These are phyloP conservation scores for Hiodon tergisus DNA, from an alignment of 2,113 vertebrate species.

Conservation along the genomic window DNA sequence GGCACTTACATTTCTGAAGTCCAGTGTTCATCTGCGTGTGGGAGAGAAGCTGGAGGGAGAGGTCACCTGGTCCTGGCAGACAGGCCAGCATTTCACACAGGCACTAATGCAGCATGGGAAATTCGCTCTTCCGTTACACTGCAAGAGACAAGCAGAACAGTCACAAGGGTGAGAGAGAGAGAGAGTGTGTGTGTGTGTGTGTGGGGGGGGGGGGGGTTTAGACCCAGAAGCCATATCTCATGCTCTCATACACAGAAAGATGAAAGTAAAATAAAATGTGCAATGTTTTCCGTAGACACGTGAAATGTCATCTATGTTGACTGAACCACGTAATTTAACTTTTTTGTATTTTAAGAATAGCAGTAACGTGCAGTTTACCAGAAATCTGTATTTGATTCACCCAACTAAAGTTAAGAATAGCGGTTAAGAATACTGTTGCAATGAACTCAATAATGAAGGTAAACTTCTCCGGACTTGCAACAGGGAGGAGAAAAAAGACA, in stretches of 20 bases:
- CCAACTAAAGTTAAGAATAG: no score
- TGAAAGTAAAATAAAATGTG: no score
- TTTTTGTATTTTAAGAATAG: no score
- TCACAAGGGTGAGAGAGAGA: not conserved
- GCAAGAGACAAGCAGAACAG: constrained; percentile 43
- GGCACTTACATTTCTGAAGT: constrained; percentile 99
- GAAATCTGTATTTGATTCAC: no score
- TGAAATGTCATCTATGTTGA: no score
- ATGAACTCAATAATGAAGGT: no score
- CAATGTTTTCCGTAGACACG: no score
- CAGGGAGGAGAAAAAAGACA: not conserved
- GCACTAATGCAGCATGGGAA: constrained; percentile 90
- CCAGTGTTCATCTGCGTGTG: constrained; percentile 99
- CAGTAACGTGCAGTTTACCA: no score
- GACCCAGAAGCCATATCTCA: not conserved
- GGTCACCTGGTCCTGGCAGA: constrained; percentile 95
- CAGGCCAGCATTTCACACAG: constrained; percentile 98
- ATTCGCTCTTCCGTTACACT: constrained; percentile 84
- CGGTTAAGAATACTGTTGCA: no score
- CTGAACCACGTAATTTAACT: no score
- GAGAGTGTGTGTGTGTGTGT: no score
- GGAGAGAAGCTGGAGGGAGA: constrained; percentile 96
- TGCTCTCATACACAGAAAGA: no score
- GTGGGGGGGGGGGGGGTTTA: not conserved
- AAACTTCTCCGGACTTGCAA: not conserved